Conservation (phyloP, 2,888 invertebrate genomes). For the Mesopsocus fuscifrons region DNA sequence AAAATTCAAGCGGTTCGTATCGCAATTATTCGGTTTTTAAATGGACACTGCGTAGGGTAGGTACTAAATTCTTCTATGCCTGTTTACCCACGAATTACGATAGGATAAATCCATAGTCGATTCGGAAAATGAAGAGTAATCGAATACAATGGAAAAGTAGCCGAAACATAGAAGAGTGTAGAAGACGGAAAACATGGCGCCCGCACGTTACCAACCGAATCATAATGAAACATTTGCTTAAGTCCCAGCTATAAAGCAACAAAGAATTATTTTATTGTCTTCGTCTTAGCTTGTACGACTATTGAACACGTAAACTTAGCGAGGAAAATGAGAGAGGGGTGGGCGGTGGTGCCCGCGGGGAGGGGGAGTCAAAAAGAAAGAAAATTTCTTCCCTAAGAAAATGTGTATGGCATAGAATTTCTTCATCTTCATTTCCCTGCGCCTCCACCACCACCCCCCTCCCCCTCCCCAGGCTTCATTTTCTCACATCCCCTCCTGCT, state of each 20-base stretch:
- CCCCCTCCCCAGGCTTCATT: conserved; percentile 12
- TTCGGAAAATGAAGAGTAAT: no score
- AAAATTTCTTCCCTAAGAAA: conserved; percentile 17
- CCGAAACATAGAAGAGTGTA: not conserved
- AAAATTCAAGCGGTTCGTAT: no score
- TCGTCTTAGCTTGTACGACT: conserved; percentile 10
- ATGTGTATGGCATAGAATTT: conserved; percentile 31
- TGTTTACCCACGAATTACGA: no score
- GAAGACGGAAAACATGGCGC: not conserved
- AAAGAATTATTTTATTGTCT: conserved; percentile 11
- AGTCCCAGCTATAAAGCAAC: conserved; percentile 9
- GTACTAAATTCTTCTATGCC: no score
- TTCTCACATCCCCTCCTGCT: conserved; percentile 13
- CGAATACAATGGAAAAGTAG: conserved; percentile 13
- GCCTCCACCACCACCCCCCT: conserved; percentile 20
- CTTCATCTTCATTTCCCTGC: conserved; percentile 35
- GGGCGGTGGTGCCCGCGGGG: not conserved
- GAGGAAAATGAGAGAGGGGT: conserved; percentile 5
- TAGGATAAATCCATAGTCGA: no score
- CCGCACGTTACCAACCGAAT: conserved; percentile 3
- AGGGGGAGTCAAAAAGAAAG: conserved; percentile 9
- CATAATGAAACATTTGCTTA: conserved; percentile 9
- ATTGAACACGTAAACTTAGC: conserved; percentile 9
- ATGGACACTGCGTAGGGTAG: no score
- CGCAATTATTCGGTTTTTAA: no score